Evolutionary conservation across 2,888 invertebrate genomes (phyloP), one percentile per base, ranked within the genome.

Genomic region (Yponomeuta plumbellus): DNA sequence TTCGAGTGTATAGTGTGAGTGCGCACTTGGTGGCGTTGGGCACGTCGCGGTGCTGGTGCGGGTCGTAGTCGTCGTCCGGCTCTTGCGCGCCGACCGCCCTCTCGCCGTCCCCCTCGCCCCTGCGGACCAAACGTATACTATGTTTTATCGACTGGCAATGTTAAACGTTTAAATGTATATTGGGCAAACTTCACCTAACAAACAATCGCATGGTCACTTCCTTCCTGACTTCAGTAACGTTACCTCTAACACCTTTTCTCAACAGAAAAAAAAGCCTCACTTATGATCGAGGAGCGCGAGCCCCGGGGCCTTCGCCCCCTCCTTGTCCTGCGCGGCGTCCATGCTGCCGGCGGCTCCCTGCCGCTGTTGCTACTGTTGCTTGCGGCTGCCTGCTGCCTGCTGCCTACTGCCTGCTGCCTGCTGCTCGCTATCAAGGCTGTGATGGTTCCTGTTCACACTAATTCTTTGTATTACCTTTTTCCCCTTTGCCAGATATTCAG

Each of bases 21-120:
- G 92, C 94, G 93, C 83, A 95, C 95, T 94, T 94, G 8, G 95
- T 95, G 0, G 95, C 94, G 75, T 94, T 94, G 61, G 93, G 88
- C 21, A 94, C 92, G 23, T 92, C 86, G 61, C 95, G 84, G 71
- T 94, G 92, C 13, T 88, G 74, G 75, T 94, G 94, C 0, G 95
- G 95, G 69, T 95, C 93, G 75, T 95, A 95, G 68, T 92, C 92
- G 2, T 86, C 87, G n/a, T 89, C 86, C 17, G 13, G 10, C 59
- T 59, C 11, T 1, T 4, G 22, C 59, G 11, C 58, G 13, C 58
- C 10, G n/a, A 5, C 4, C n/a, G 13, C 22, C 21, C 58, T 2
- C 22, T 11, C 58, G 20, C 20, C 58, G 58, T 11, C 58, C 21
- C 22, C 21, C 20, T 21, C 58, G 58, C 22, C n/a, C 22, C 58